Conservation (phyloP, 2,888 invertebrate genomes). For the Carabus problematicus region DNA sequence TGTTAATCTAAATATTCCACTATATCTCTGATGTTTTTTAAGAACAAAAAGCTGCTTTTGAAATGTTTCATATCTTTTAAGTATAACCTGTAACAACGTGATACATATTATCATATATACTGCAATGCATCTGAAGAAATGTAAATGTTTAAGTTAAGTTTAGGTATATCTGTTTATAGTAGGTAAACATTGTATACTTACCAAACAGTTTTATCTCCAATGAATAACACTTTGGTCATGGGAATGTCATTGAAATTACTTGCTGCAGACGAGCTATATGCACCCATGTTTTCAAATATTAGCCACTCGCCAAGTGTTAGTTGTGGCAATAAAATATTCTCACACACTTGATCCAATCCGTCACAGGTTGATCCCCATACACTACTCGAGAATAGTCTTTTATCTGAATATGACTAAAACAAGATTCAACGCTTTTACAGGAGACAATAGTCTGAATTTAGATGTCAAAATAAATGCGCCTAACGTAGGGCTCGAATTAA, state of each 20-base stretch:
- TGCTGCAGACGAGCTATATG: slow-evolving; percentile 94
- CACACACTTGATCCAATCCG: slow-evolving; percentile 83
- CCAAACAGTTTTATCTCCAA: slow-evolving; percentile 69
- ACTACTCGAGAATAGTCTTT: slow-evolving; percentile 66
- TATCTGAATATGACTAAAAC: slow-evolving; percentile 52
- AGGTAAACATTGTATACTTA: slow-evolving; percentile 56
- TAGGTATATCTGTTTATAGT: too few species aligned
- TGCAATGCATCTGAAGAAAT: slow-evolving; percentile 11
- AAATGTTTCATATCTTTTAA: slow-evolving; percentile 65
- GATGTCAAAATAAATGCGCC: too few species aligned
- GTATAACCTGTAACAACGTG: slow-evolving; percentile 58
- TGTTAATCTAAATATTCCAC: too few species aligned
- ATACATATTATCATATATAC: slow-evolving; percentile 43
- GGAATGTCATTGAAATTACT: slow-evolving; percentile 96
- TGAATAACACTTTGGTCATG: slow-evolving; percentile 74
- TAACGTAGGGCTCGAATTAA: too few species aligned
- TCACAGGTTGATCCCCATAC: slow-evolving; percentile 98
- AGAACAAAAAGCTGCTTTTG: too few species aligned
- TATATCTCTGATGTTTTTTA: too few species aligned
- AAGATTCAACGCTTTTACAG: background rate
- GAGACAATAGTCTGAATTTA: too few species aligned
- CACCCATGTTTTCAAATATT: slow-evolving; percentile 95
- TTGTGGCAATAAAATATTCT: slow-evolving; percentile 71
- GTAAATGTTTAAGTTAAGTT: too few species aligned
- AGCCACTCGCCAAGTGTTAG: slow-evolving; percentile 87